Base-by-base conservation (phyloP, 2,113 vertebrate species). In the Eupsittula cactorum region DNA sequence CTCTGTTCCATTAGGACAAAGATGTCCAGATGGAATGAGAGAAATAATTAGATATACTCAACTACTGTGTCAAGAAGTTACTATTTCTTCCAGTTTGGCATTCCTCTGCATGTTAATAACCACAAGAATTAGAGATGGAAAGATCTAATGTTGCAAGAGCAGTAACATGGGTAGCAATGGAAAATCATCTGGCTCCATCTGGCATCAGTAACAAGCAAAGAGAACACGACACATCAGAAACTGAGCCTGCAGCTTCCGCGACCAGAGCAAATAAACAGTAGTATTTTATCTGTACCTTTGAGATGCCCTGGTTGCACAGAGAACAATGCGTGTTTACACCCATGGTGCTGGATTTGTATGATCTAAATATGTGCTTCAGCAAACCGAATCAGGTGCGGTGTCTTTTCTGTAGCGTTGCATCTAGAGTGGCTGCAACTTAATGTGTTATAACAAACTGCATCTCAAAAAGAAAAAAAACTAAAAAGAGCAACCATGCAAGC, bases 401-500 rank as follows among this genome's bases (percentile, higher is more conserved):
- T 55, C 77, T 67, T 37, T 19, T 19, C 86, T 21, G 9, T 4
- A 3, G 62, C 0, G 18, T 8, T 84, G 84, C 84, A 62, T 75
- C 92, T 82, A 1, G 11, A 2, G 55, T 15, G 60, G 80, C 55
- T 94, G 85, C 88, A 94, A 42, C 42, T 39, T 50, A 39, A 77
- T 13, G 47, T 20, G 60, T 82, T 89, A 24, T 10, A 91, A 82
- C 52, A 94, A 96, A 82, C 68, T 94, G 82, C 94, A 96, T 90
- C 91, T 97, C 96, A 25, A 88, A 70, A 88, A 86, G 70, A 91
- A 86, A 37, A 47, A 53, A 60, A 82, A 82, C 6, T 53, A 6
- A 93, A 97, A 94, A 96, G 95, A 96, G 93, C 96, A 97, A 88
- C 95, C 84, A 82, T 95, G 92, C 92, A 96, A 89, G 81, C 77